phyloP scores from a whole-genome alignment of 2,113 vertebrate species.

The Rhegmatorhina hoffmannsi region DNA sequence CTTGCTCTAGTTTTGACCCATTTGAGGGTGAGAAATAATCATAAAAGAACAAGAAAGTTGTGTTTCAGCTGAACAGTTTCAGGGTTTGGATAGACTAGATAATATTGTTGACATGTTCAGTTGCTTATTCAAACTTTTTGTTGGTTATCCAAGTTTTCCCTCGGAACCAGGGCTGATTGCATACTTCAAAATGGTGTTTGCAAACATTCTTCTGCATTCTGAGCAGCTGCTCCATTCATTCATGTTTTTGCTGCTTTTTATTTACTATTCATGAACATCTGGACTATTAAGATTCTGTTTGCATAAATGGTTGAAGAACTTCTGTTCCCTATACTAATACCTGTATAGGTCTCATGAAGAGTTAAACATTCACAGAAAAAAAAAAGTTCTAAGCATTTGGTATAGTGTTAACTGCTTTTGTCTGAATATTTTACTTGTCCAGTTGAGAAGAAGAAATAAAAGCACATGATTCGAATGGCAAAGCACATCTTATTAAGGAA shows the following conservation, averaged over 20 bases:
- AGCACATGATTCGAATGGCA: background rate
- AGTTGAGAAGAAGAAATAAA: background rate
- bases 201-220: constrained; percentile 50
- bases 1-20: background rate
- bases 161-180: constrained; percentile 43
- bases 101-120: constrained; percentile 2
- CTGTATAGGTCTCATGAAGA: background rate
- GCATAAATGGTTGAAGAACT: constrained; percentile 2
- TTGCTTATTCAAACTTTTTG: constrained; percentile 31
- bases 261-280: constrained; percentile 69
- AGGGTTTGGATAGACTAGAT: background rate
- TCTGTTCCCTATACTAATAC: background rate
- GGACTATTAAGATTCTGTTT: constrained; percentile 42
- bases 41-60: background rate
- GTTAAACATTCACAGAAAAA: background rate
- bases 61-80: background rate
- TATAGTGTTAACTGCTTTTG: background rate
- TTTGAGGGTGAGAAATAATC: background rate
- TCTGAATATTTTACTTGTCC: background rate
- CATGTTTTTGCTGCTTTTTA: constrained; percentile 25
- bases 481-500: background rate
- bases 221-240: constrained; percentile 60
- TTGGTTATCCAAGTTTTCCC: constrained; percentile 34
- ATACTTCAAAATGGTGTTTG: constrained; percentile 56
- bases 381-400: background rate